Percentiles rank a stretch among this genome's conserved stretches.
These are phyloP conservation scores for Leptinotarsa haldemani DNA, from an alignment of 2,888 invertebrate genomes.

Conservation along the genomic window DNA sequence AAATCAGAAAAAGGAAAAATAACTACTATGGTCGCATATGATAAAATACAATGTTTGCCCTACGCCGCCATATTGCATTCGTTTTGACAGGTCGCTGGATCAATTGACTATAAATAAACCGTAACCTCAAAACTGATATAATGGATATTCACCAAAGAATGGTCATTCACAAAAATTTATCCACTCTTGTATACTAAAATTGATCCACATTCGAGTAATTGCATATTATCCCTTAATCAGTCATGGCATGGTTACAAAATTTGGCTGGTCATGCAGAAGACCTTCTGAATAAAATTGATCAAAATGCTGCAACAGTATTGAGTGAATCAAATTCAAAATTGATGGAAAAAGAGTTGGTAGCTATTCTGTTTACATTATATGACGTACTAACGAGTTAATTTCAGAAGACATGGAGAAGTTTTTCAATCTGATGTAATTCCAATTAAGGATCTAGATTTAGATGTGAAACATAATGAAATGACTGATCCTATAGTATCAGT, in stretches of 20 bases:
- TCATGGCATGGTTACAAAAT: slow-evolving; percentile 79
- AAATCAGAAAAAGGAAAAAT: too few species aligned
- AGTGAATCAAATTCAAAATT: slow-evolving; percentile 51
- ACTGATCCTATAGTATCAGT: slow-evolving; percentile 19
- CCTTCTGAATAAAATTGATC: slow-evolving; percentile 79
- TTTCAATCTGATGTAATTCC: slow-evolving; percentile 26
- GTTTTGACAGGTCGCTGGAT: too few species aligned
- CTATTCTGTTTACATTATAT: not conserved
- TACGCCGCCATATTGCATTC: too few species aligned
- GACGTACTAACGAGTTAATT: slow-evolving; percentile 20
- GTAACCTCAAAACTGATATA: too few species aligned
- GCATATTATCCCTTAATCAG: too few species aligned
- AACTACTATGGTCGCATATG: too few species aligned
- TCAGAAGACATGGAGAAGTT: slow-evolving; percentile 33
- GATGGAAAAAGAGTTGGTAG: slow-evolving; percentile 37
- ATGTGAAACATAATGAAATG: slow-evolving; percentile 25
- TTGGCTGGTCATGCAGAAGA: slow-evolving; percentile 80
- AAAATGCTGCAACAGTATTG: slow-evolving; percentile 77
- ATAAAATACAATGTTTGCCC: too few species aligned
- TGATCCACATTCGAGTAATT: too few species aligned
- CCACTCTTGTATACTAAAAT: too few species aligned
- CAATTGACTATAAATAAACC: too few species aligned
- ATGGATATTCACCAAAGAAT: too few species aligned
- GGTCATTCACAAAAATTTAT: too few species aligned
- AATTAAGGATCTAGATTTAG: slow-evolving; percentile 25